Evolutionary conservation across 2,113 vertebrate species (phyloP).

Genomic region (Fukomys damarensis): DNA sequence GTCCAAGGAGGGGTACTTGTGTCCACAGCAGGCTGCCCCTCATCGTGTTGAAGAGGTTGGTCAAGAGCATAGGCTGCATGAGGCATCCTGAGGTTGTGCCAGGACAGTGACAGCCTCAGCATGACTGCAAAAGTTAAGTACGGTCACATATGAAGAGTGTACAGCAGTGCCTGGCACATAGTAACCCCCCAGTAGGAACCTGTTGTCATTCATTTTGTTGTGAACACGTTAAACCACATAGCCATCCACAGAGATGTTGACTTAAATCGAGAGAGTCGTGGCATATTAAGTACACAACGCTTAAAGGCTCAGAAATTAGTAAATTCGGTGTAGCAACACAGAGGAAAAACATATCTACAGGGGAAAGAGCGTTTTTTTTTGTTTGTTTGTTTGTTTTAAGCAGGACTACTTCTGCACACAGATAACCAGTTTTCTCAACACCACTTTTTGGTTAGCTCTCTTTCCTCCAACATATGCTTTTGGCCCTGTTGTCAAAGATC

Average conservation of each 20-base stretch:
- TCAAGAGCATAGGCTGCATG: background rate
- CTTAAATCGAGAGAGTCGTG: background rate
- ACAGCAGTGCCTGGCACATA: fast-evolving
- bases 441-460: background rate
- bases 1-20: fast-evolving
- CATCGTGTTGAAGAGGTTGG: background rate
- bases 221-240: background rate
- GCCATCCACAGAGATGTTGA: background rate
- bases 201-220: background rate
- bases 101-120: no score
- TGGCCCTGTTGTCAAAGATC: background rate
- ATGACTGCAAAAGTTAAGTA: background rate
- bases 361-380: background rate
- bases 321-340: background rate
- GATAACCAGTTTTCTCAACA: background rate
- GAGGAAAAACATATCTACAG: background rate
- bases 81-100: background rate
- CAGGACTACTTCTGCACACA: background rate
- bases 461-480: background rate
- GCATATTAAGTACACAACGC: background rate
- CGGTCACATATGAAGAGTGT: background rate
- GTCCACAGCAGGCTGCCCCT: no score
- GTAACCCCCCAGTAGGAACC: no score
- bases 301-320: background rate
- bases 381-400: background rate